Base-by-base conservation (phyloP, 1,140 invertebrate genomes). In the Apis laboriosa region DNA sequence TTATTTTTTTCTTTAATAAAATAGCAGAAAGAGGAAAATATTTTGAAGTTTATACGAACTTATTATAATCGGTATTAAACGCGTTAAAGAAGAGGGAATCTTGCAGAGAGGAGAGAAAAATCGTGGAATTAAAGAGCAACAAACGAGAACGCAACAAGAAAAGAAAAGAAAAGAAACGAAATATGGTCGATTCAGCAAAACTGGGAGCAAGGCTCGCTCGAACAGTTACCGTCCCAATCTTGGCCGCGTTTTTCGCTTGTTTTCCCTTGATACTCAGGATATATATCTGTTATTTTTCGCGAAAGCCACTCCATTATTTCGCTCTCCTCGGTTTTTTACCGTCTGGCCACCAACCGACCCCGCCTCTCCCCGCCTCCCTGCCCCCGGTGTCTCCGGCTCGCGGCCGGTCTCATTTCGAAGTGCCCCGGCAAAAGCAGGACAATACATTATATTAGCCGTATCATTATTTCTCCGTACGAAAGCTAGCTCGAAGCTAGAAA, bases 211-310 rank as follows among this genome's bases (percentile, higher is more conserved):
- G 85, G 82, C 34, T 34, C 34, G 34, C 80, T 80, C 72, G 84
- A 85, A 89, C 89, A 85, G 90, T 92, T 92, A 92, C 88, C 89
- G 89, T 90, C 86, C 34, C 88, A 90, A 91, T 92, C 90, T 92
- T 89, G 82, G 74, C 89, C 77, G 72, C 67, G 73, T 88, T 86
- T 86, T 89, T 88, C 80, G 86, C 60, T 75, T 85, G 88, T 91
- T 90, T 91, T 92, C 90, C 84, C 86, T 84, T 91, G 88, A 80
- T 89, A 84, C 76, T 80, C 86, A 17, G 82, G 83, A 91, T 90
- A 89, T 90, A 91, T 91, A 90, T 90, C 90, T 90, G 92, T 92
- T 92, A 92, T 93, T 92, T 92, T 93, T 92, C 91, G 91, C 89
- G 78, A 85, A 90, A 88, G 86, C 86, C 90, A 92, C 92, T 93